Base-by-base conservation (phyloP, 2,113 vertebrate species). In the Pelecanoides urinatrix region DNA sequence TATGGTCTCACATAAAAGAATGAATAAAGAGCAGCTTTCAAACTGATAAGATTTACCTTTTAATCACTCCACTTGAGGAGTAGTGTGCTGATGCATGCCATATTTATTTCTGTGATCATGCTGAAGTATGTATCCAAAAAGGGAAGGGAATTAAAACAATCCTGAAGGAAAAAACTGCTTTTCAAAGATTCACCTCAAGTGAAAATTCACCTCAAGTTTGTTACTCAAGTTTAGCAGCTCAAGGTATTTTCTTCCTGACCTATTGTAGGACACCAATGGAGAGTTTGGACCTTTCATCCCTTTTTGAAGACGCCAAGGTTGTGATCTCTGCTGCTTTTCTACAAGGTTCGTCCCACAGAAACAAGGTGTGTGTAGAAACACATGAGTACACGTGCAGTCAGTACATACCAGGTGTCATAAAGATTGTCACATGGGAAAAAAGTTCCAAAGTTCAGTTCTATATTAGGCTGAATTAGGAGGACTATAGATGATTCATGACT, bases 51-150 rank as follows among this genome's bases (percentile, higher is more conserved):
- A 6, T 42, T 29, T 27, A 12, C 9, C 14, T 52, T 36, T 53
- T 12, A 63, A 18, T 12, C 4, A 0, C 47, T 17, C 47, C 3
- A 1, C 40, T 38, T 83, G 59, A 50, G 59, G 14, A 36, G 42
- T 19, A 6, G 2, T 7, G 1, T 1, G 5, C 27, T 38, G 16
- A 7, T 1, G 3, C 13, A 3, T 0, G 0, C 13, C 6, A 0
- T 47, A 3, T 12, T 63, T 45, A 30, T 27, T n/a, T 18, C 25
- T 36, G 29, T 16, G 25, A 6, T 16, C 9, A 1, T 10, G 18
- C 47, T 67, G 36, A 82, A 29, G 52, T 15, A 5, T 1, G 4
- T 32, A 52, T 22, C 30, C 36, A 25, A 40, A n/a, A 9, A 18
- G 42, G 13, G 62, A 42, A 44, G 23, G 22, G 47, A 30, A 34